Base-by-base conservation (phyloP, 2,113 vertebrate genomes). In the Monarcha castaneiventris region DNA sequence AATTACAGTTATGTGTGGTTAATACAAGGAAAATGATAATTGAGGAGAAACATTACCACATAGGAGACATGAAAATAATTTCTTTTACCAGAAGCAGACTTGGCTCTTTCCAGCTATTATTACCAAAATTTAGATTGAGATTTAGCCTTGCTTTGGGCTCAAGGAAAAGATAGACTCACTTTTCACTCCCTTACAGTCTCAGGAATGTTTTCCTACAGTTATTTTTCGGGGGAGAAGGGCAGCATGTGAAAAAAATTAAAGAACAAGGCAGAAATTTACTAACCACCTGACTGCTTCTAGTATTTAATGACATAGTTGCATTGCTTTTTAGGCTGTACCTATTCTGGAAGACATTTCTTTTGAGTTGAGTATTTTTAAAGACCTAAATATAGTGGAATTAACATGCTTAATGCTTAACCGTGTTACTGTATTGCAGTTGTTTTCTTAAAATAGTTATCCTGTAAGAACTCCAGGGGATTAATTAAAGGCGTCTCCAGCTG, bases 381-480 rank as follows among this genome's bases (percentile, higher is more conserved):
- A 66, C 51, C 23, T 76, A 46, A 59, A 25, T 89, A 25, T 29
- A 68, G 17, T 41, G 78, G 23, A 78, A 93, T 87, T 90, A 84
- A 61, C 30, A 32, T 64, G 30, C 56, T 75, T 82, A 68, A 54
- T 73, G 26, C 43, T 89, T 86, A 92, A 74, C 33, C 0, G 3
- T 75, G 54, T 66, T 91, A 68, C 66, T 89, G 39, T 51, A 89
- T 49, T 93, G 82, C 71, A 59, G 75, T 90, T 97, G 74, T 96
- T 97, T 97, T 97, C 94, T 91, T 95, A 97, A 92, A 94, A 94
- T 93, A 95, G 96, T 83, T 84, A 77, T 18, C 84, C 56, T 85
- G 49, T 69, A 89, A 39, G 72, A 94, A 58, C 81, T 73, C 64
- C 52, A 48, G 61, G 77, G 85, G 92, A 87, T 96, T 91, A 87